These are phyloP conservation scores for Micropoecilia bifurca DNA, from an alignment of 2,797 vertebrate genomes.

Conservation along the genomic window DNA sequence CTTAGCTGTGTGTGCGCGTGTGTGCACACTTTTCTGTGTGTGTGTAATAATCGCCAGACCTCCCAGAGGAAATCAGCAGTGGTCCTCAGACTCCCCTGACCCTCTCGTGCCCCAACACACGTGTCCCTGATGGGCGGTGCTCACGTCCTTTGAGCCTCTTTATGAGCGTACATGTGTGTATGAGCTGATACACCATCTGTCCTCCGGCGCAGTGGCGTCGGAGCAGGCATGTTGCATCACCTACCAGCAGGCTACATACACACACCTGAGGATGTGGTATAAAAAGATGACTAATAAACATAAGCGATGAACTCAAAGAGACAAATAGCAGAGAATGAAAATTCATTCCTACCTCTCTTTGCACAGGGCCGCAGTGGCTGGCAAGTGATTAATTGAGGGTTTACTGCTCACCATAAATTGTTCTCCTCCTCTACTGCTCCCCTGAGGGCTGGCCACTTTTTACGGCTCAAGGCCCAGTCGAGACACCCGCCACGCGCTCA, in stretches of 20 bases:
- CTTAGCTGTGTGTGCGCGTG: slow-evolving; percentile 35
- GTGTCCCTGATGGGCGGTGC: slow-evolving; percentile 84
- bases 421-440: slow-evolving; percentile 84
- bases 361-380: slow-evolving; percentile 85
- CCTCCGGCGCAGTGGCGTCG: slow-evolving; percentile 47
- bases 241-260: slow-evolving; percentile 42
- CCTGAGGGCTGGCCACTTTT: slow-evolving; percentile 77
- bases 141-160: slow-evolving; percentile 63
- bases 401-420: slow-evolving; percentile 91
- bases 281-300: slow-evolving; percentile 92
- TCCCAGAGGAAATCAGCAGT: slow-evolving; percentile 96
- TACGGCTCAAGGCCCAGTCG: slow-evolving; percentile 78
- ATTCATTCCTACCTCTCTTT: slow-evolving; percentile 94
- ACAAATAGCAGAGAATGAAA: slow-evolving; percentile 90
- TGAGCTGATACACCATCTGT: slow-evolving; percentile 80
- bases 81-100: slow-evolving; percentile 82
- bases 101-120: slow-evolving; percentile 75
- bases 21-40: slow-evolving; percentile 31
- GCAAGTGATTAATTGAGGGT: slow-evolving; percentile 94
- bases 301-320: slow-evolving; percentile 94
- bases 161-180: slow-evolving; percentile 45
- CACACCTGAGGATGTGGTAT: slow-evolving; percentile 73
- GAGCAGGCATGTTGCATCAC: slow-evolving; percentile 73
- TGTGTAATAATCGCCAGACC: slow-evolving; percentile 82
- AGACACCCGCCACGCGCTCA: slow-evolving; percentile 52